Evolutionary conservation across 2,888 invertebrate genomes (phyloP).

Genomic region (Drosophila rubida): DNA sequence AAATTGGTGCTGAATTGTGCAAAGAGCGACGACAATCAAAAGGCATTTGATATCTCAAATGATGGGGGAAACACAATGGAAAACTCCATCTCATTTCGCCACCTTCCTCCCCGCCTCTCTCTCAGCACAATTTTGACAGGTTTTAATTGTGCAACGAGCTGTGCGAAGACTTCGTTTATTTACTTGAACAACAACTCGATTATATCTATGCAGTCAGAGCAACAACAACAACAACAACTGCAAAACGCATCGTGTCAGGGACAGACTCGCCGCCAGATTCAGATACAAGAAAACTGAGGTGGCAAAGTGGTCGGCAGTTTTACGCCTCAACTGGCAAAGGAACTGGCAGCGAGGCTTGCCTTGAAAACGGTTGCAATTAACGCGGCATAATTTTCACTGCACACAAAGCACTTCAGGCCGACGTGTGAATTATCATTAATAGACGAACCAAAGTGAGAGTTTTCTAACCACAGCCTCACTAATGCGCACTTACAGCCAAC

Average conservation of each 20-base stretch:
- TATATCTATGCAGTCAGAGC: slow-evolving; percentile 47
- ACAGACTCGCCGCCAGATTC: slow-evolving; percentile 39
- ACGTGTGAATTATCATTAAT: slow-evolving; percentile 77
- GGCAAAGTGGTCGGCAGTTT: slow-evolving; percentile 43
- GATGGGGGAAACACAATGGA: slow-evolving; percentile 34
- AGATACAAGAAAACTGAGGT: slow-evolving; percentile 12
- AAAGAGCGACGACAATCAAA: slow-evolving; percentile 69
- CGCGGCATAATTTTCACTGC: slow-evolving; percentile 68
- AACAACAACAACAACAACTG: no score
- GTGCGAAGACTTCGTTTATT: slow-evolving; percentile 43
- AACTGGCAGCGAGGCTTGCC: slow-evolving; percentile 47
- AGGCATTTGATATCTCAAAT: slow-evolving; percentile 57
- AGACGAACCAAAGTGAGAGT: slow-evolving; percentile 27
- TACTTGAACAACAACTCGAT: slow-evolving; percentile 26
- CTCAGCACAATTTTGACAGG: slow-evolving; percentile 70
- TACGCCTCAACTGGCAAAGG: slow-evolving; percentile 69
- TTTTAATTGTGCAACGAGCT: slow-evolving; percentile 75
- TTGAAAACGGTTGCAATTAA: slow-evolving; percentile 66
- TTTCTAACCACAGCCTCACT: slow-evolving; percentile 39
- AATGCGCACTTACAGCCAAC: slow-evolving; percentile 24
- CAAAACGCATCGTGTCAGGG: slow-evolving; percentile 66
- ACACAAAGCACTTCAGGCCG: slow-evolving; percentile 52
- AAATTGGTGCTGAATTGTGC: slow-evolving; percentile 69
- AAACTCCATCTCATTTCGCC: slow-evolving; percentile 3
- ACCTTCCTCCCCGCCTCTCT: background rate